Percentiles rank a stretch among this genome's conserved stretches.
These are phyloP conservation scores for Drosophila nikananu DNA, from an alignment of 1,140 invertebrate genomes.

Conservation along the genomic window DNA sequence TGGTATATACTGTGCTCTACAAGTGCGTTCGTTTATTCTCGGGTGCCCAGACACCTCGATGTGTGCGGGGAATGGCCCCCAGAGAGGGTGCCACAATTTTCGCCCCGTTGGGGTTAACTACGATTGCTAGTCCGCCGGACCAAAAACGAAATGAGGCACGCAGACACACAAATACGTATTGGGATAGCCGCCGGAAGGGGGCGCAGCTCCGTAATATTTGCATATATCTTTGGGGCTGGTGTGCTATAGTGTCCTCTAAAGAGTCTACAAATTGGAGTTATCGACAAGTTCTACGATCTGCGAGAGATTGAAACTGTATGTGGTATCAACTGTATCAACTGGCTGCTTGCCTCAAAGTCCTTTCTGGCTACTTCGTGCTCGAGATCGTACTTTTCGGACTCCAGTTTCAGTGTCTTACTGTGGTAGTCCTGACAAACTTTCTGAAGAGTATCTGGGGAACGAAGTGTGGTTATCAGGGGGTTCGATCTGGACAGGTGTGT, in stretches of 20 bases:
- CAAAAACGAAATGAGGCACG: constrained; percentile 26
- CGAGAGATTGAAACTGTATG: constrained; percentile 28
- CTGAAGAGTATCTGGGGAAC: constrained; percentile 90
- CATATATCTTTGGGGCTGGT: constrained; percentile 66
- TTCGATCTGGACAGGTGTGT: constrained; percentile 27
- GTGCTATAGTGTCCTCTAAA: constrained; percentile 35
- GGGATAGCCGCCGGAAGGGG: constrained; percentile 5
- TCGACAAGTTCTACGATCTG: constrained; percentile 47
- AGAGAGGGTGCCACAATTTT: constrained; percentile 49
- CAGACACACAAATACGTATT: constrained; percentile 33
- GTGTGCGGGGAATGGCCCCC: constrained; percentile 31
- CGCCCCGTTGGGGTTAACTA: constrained; percentile 43
- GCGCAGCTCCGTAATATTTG: constrained; percentile 66
- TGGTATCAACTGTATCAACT: constrained; percentile 16
- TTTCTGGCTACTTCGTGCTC: constrained; percentile 97
- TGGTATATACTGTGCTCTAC: constrained; percentile 39
- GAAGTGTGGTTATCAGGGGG: constrained; percentile 49
- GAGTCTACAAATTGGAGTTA: constrained; percentile 30
- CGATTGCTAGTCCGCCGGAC: constrained; percentile 29
- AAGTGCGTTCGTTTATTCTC: constrained; percentile 23
- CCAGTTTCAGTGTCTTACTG: constrained; percentile 93
- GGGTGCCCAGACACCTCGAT: constrained; percentile 59
- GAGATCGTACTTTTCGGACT: constrained; percentile 98
- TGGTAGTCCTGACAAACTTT: constrained; percentile 94
- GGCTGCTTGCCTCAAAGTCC: constrained; percentile 92